Evolutionary conservation across 2,113 vertebrate genomes (phyloP), one percentile per base, ranked within the genome.

Genomic region (Platysternon megacephalum): DNA sequence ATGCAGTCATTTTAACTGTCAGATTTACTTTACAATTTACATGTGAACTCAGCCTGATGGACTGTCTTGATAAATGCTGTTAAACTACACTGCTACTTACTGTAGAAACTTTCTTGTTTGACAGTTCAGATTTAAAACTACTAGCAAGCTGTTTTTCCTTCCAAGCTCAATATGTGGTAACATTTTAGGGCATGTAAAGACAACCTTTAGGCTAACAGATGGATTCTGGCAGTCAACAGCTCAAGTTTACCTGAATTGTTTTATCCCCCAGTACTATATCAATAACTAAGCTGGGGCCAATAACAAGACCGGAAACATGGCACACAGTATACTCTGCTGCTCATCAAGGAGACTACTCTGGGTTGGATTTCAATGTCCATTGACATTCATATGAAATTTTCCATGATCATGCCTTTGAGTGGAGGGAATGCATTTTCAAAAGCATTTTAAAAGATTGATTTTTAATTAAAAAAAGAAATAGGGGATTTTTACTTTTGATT

Each of bases 1-100:
- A 2, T 6, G 9, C 3, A 42, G 24, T 6, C 3, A 96, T 97
- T 98, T 97, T 94, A 96, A 93, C 93, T 97, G 97, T 97, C 68
- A 85, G 91, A 93, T 96, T 98, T 97, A 91, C 95, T 96, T 76
- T 94, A 92, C 95, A 96, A 97, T 97, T 98, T 98, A 97, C 96
- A 97, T 89, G 96, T 97, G 97, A 98, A 96, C 79, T 89, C 95
- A 95, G 28, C 93, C 91, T 94, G 93, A 97, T 97, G 93, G 97
- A 82, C 88, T 98, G 91, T 96, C 91, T 96, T 88, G 46, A 82
- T 97, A 97, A 98, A 97, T 93, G 82, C 89, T 82, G 87, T 79
- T 91, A 93, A 97, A 98, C 86, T 95, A 52, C 22, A 89, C 80
- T 96, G 94, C 61, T 97, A 42, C 93, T 95, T 92, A 94, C 82